phyloP scores from a whole-genome alignment of 2,797 vertebrate species.

The Ceyx erithaca region DNA sequence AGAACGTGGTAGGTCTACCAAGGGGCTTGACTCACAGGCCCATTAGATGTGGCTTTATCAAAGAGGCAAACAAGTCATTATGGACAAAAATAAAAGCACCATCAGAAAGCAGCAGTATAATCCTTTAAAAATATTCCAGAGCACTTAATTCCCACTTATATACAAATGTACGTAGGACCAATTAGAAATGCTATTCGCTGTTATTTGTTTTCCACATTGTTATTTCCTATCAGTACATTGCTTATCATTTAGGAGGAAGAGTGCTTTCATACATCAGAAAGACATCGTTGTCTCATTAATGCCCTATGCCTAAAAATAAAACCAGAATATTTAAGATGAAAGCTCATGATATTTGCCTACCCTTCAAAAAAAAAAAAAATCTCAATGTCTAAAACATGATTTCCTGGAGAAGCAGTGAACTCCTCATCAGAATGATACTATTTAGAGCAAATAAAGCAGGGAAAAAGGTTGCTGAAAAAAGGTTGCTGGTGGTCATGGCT shows the following conservation, averaged over 20 bases:
- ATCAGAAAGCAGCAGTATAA: not conserved
- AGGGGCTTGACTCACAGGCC: not conserved
- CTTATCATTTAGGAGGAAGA: slow-evolving; percentile 5
- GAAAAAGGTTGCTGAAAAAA: not conserved
- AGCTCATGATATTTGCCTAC: not conserved
- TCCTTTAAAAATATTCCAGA: slow-evolving; percentile 31
- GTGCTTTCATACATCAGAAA: not conserved
- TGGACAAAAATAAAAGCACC: not conserved
- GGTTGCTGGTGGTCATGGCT: not conserved
- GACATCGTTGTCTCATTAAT: slow-evolving; percentile 12
- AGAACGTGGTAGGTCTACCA: not conserved
- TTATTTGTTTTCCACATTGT: slow-evolving; percentile 11
- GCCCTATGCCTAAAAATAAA: slow-evolving; percentile 39
- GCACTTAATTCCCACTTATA: slow-evolving; percentile 18
- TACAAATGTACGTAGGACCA: not conserved
- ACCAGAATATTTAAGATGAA: not conserved
- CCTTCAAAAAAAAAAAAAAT: not conserved
- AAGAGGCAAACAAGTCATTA: slow-evolving; percentile 28
- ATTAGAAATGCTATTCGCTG: slow-evolving; percentile 16
- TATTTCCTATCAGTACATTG: slow-evolving; percentile 8
- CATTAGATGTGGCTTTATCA: not conserved
- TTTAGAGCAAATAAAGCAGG: not conserved
- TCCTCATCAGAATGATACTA: not conserved
- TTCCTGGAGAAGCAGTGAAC: not conserved
- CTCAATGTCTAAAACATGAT: rapidly evolving